phyloP scores from a whole-genome alignment of 2,113 vertebrate species.

The Calyptomena viridis region DNA sequence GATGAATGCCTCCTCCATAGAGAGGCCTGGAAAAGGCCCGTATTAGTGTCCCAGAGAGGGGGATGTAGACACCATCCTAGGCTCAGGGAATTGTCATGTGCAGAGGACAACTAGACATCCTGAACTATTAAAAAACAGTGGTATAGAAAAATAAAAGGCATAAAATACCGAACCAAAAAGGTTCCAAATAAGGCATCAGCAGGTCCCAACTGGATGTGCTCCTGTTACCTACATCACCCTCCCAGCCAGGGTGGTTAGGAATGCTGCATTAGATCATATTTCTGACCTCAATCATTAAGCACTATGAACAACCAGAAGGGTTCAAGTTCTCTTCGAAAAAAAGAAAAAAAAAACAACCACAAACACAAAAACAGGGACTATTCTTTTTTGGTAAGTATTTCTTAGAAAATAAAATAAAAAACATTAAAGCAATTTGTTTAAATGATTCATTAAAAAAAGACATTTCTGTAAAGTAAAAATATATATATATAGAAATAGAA shows the following conservation, averaged over 20 bases:
- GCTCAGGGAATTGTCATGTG: slow-evolving; percentile 14
- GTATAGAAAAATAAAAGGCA: slow-evolving; percentile 61
- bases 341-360: not conserved
- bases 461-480: slow-evolving; percentile 65
- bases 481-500: slow-evolving; percentile 61
- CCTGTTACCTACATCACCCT: not conserved
- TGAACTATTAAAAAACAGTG: slow-evolving; percentile 45
- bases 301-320: slow-evolving; percentile 33
- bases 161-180: slow-evolving; percentile 42
- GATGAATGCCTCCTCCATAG: not conserved
- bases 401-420: slow-evolving; percentile 72
- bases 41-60: not conserved
- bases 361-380: not conserved
- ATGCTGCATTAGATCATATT: not conserved
- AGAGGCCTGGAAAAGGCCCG: not conserved
- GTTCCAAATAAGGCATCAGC: slow-evolving; percentile 74
- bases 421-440: slow-evolving; percentile 30
- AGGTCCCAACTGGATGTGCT: slow-evolving; percentile 29
- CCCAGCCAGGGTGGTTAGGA: not conserved
- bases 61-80: not conserved
- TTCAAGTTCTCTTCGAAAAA: slow-evolving; percentile 36
- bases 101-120: slow-evolving; percentile 21
- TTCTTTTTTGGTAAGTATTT: slow-evolving; percentile 69
- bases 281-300: not conserved
- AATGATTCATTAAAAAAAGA: slow-evolving; percentile 66